Percentiles rank a stretch among this genome's conserved stretches.
Evolutionary conservation across 2,888 invertebrate genomes (phyloP).

Genomic region (Leptinotarsa rubiginosa): DNA sequence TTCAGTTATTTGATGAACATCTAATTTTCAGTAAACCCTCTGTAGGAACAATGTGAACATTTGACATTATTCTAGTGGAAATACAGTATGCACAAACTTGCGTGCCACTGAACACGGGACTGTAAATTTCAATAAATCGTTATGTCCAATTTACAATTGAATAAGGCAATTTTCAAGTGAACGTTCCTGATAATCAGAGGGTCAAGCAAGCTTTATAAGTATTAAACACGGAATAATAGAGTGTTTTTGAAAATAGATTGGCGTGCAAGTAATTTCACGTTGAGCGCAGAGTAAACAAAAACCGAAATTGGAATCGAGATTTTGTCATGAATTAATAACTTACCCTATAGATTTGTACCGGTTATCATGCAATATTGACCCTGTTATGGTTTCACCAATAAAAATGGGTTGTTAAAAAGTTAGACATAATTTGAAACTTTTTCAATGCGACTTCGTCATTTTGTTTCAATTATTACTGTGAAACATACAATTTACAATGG

Average conservation of each 20-base stretch:
- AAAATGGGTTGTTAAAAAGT: too few relatives aligned
- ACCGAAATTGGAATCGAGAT: not conserved
- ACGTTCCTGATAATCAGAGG: not conserved
- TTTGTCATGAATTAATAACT: not conserved
- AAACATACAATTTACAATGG: too few relatives aligned
- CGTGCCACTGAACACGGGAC: not conserved
- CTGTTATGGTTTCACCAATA: not conserved
- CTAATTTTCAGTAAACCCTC: too few relatives aligned
- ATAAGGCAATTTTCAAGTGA: constrained; percentile 25
- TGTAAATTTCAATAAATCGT: constrained; percentile 29
- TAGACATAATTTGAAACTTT: too few relatives aligned
- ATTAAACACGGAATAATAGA: constrained; percentile 5
- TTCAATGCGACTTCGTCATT: too few relatives aligned
- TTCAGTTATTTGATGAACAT: not conserved
- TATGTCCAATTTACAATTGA: constrained; percentile 27
- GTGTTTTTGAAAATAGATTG: not conserved
- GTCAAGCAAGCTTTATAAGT: constrained; percentile 11
- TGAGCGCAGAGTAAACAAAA: not conserved
- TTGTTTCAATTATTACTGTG: too few relatives aligned
- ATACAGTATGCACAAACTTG: constrained; percentile 2
- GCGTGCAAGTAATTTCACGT: not conserved
- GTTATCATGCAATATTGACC: not conserved
- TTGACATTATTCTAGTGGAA: not conserved
- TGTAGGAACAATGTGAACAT: not conserved
- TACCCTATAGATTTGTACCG: not conserved